Evolutionary conservation across 92 coral and sea anemone species (phyloP).

Genomic region (Palythoa grandiflora): DNA sequence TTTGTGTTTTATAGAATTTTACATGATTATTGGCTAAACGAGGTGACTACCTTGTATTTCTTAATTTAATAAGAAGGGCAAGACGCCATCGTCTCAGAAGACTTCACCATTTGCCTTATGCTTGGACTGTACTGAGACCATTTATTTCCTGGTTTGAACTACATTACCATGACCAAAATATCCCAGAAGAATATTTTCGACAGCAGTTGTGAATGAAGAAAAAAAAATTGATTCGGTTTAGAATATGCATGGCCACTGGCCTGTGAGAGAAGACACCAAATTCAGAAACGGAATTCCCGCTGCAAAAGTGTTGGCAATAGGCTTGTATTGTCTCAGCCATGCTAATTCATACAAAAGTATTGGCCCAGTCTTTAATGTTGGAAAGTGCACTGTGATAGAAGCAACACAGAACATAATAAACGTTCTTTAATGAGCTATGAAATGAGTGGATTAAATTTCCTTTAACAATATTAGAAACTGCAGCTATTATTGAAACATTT

Average conservation of each 20-base stretch:
- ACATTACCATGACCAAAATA: conserved; percentile 37
- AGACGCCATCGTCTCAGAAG: background rate
- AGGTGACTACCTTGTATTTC: no score
- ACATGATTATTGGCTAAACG: no score
- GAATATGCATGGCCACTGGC: conserved; percentile 45
- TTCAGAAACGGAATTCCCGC: conserved; percentile 44
- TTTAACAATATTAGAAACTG: background rate
- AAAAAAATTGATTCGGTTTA: conserved; percentile 14
- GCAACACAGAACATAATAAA: conserved; percentile 29
- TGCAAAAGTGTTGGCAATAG: conserved; percentile 45
- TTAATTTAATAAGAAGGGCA: background rate
- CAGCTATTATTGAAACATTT: conserved; percentile 28
- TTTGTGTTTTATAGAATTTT: no score
- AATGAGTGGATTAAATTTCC: background rate
- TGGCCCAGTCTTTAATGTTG: conserved; percentile 57
- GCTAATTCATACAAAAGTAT: conserved; percentile 31
- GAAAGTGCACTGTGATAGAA: conserved; percentile 54
- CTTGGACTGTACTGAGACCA: background rate
- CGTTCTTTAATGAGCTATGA: background rate
- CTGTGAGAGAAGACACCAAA: conserved; percentile 42
- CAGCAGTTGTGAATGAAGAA: conserved; percentile 46
- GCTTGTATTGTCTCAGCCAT: conserved; percentile 40
- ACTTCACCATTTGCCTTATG: conserved; percentile 36
- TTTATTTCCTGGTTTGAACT: conserved; percentile 49
- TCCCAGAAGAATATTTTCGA: conserved; percentile 48